These are phyloP conservation scores for Gnathonemus longibarbis DNA, from an alignment of 2,113 vertebrate genomes.

Conservation along the genomic window DNA sequence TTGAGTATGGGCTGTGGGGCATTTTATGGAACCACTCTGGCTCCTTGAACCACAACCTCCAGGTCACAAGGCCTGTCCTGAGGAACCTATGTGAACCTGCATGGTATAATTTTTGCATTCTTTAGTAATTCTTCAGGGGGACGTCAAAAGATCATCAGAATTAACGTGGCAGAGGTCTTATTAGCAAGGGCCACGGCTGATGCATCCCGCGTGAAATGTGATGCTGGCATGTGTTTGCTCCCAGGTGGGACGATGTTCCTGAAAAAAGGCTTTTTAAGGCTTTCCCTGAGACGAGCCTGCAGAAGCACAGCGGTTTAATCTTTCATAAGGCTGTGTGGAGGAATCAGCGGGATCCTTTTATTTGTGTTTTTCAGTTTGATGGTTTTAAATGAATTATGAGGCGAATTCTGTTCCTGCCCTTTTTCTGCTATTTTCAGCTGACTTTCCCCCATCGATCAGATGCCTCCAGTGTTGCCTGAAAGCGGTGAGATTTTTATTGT, in stretches of 20 bases:
- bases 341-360: background rate
- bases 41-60: background rate
- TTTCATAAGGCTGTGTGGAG: background rate
- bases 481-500: background rate
- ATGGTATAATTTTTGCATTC: background rate
- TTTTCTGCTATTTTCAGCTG: background rate
- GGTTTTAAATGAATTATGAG: conserved; percentile 9
- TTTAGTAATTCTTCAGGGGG: background rate
- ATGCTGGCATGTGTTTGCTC: background rate
- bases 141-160: background rate
- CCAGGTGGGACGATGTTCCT: background rate
- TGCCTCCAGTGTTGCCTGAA: background rate
- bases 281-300: background rate
- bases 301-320: background rate
- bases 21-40: background rate
- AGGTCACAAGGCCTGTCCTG: background rate
- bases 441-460: background rate
- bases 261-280: background rate
- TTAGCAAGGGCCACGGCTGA: background rate
- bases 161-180: background rate
- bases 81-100: background rate
- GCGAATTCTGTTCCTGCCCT: background rate
- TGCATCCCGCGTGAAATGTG: background rate
- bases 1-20: background rate
- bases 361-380: background rate